Evolutionary conservation across 37 sponge, comb jelly and placozoan genomes (phyloP).

Genomic region (Corticium candelabrum): DNA sequence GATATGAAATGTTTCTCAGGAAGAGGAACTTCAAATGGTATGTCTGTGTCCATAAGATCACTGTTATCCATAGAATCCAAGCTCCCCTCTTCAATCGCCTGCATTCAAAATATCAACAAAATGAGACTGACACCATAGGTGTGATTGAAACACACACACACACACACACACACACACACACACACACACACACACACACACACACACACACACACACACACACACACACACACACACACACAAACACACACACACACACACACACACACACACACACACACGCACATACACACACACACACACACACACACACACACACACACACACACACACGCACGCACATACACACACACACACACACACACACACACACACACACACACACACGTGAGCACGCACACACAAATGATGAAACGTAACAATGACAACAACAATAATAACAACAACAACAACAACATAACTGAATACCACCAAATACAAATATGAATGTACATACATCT

Average conservation of each 20-base stretch:
- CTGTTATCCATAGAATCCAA: conserved; percentile 86
- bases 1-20: conserved; percentile 70
- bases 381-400: neutral
- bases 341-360: conserved; percentile 23
- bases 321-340: conserved; percentile 28
- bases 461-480: too few relatives aligned
- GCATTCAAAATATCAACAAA: too few relatives aligned
- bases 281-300: conserved; percentile 11
- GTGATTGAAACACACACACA: neutral
- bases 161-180: conserved; percentile 5
- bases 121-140: too few relatives aligned
- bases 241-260: too few relatives aligned
- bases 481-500: too few relatives aligned
- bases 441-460: neutral
- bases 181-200: conserved; percentile 5
- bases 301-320: conserved; percentile 18
- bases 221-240: too few relatives aligned
- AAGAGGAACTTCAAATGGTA: conserved; percentile 90
- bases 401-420: neutral
- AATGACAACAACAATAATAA: neutral
- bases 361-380: conserved; percentile 13
- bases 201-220: neutral
- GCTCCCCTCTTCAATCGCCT: conserved; percentile 97
- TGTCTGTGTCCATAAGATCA: conserved; percentile 89
- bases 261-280: neutral